Conservation (phyloP, 2,888 invertebrate species). For the Scaptomyza parva region DNA sequence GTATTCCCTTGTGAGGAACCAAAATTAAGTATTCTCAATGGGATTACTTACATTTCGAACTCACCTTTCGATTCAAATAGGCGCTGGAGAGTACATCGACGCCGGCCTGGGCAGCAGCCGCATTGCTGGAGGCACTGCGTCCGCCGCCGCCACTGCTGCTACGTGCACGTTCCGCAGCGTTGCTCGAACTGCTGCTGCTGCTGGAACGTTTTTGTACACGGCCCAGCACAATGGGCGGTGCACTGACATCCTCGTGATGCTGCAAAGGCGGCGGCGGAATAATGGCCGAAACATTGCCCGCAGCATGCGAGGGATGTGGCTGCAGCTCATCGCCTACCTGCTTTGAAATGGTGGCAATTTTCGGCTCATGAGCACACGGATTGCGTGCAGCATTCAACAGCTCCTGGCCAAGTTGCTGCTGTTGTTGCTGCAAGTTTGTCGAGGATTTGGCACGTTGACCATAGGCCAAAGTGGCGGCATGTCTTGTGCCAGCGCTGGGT, state of each 20-base stretch:
- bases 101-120: slow-evolving; percentile 26
- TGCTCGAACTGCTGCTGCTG: slow-evolving; percentile 42
- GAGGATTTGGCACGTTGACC: slow-evolving; percentile 77
- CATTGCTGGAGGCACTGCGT: slow-evolving; percentile 58
- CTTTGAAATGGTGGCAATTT: slow-evolving; percentile 84
- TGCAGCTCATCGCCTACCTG: slow-evolving; percentile 81
- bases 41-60: slow-evolving; percentile 80
- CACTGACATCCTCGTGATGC: slow-evolving; percentile 75
- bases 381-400: slow-evolving; percentile 49
- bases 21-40: slow-evolving; percentile 36
- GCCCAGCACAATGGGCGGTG: slow-evolving; percentile 78
- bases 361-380: slow-evolving; percentile 79
- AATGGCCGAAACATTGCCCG: slow-evolving; percentile 57
- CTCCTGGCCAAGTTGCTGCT: slow-evolving; percentile 59
- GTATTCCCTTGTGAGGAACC: slow-evolving; percentile 3
- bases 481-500: slow-evolving; percentile 53
- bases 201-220: slow-evolving; percentile 77
- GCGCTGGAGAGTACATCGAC: slow-evolving; percentile 68
- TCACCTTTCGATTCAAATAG: slow-evolving; percentile 83
- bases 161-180: slow-evolving; percentile 60
- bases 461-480: slow-evolving; percentile 66
- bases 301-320: slow-evolving; percentile 41
- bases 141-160: slow-evolving; percentile 54
- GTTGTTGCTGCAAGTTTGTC: slow-evolving; percentile 60
- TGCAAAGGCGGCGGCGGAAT: slow-evolving; percentile 75